Evolutionary conservation across 2,797 vertebrate genomes (phyloP).

Genomic region (Pseudotriccus pelzelni): DNA sequence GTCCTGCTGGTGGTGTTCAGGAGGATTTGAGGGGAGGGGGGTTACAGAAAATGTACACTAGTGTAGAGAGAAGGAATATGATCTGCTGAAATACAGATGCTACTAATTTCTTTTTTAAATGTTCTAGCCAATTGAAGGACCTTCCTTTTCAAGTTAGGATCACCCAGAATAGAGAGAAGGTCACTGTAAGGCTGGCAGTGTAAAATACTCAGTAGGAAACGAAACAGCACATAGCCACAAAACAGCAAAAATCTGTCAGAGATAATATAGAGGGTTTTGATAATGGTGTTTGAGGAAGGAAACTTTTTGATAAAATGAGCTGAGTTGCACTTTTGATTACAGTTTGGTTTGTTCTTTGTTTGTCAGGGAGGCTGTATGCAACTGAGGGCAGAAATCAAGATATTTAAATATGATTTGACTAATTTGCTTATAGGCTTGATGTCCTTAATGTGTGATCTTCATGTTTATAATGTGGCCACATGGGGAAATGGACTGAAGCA

Average conservation of each 20-base stretch:
- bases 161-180: neutral
- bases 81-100: neutral
- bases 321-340: neutral
- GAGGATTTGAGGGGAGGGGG: rapidly evolving
- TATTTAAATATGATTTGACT: neutral
- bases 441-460: neutral
- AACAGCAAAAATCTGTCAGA: neutral
- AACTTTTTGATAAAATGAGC: neutral
- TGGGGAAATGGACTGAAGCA: neutral
- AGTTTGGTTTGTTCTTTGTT: neutral
- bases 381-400: neutral
- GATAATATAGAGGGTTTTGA: neutral
- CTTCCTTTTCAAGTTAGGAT: neutral
- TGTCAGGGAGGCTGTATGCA: neutral
- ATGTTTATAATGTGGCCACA: neutral
- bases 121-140: neutral
- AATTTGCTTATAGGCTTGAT: neutral
- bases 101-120: neutral
- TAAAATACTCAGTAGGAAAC: neutral
- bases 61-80: neutral
- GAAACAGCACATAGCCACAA: neutral
- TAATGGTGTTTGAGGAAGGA: neutral
- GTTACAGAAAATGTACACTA: neutral
- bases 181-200: neutral
- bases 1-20: neutral